Conservation (phyloP, 2,888 invertebrate species). For the Brenthis ino region DNA sequence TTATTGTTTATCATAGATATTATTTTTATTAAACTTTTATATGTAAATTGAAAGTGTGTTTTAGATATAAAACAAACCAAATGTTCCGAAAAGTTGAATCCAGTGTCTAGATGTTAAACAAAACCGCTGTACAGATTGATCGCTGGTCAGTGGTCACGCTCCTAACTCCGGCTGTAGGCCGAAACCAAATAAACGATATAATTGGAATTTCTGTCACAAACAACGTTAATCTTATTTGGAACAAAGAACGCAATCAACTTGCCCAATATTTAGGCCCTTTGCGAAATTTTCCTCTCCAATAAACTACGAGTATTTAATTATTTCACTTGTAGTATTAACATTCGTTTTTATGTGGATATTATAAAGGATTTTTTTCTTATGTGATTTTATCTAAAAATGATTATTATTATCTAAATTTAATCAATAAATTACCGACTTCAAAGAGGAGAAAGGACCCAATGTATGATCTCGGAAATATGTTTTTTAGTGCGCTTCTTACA, state of each 20-base stretch:
- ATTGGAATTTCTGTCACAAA: slow-evolving; percentile 18
- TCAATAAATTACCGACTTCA: too few relatives aligned
- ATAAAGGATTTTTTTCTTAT: too few relatives aligned
- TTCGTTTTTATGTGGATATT: not conserved
- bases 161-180: not conserved
- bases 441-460: too few relatives aligned
- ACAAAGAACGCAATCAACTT: slow-evolving; percentile 14
- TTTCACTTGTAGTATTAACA: not conserved
- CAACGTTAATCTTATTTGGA: slow-evolving; percentile 10
- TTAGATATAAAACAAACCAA: not conserved
- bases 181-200: slow-evolving; percentile 17
- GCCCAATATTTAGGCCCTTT: slow-evolving; percentile 3
- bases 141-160: slow-evolving; percentile 9
- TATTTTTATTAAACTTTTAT: too few relatives aligned
- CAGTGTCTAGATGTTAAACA: not conserved
- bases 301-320: not conserved
- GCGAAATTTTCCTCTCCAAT: slow-evolving; percentile 5
- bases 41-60: too few relatives aligned
- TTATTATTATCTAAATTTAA: too few relatives aligned
- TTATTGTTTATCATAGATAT: too few relatives aligned
- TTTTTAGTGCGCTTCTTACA: too few relatives aligned
- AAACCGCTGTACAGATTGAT: slow-evolving; percentile 8
- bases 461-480: too few relatives aligned
- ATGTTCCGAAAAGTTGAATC: not conserved
- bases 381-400: too few relatives aligned